Evolutionary conservation across 2,888 invertebrate genomes (phyloP).

Genomic region (Drosophila nigritarsus): DNA sequence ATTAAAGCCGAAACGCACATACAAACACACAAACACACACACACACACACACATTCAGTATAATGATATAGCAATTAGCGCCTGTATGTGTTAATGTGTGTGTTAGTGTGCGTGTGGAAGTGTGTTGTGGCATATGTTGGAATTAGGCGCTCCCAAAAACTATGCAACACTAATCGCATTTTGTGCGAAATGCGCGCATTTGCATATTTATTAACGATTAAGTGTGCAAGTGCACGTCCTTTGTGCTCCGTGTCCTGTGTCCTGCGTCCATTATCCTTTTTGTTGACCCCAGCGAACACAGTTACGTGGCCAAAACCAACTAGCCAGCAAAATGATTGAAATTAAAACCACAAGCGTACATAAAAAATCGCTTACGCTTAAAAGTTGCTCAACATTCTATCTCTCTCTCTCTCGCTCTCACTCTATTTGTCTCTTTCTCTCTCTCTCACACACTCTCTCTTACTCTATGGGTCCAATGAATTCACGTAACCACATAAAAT

Average conservation of each 20-base stretch:
- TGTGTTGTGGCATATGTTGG: constrained; percentile 35
- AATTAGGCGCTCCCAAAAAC: constrained; percentile 42
- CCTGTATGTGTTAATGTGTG: constrained; percentile 7
- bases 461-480: constrained; percentile 53
- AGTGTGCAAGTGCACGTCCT: constrained; percentile 27
- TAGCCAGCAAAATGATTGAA: constrained; percentile 74
- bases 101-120: constrained; percentile 2
- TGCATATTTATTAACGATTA: constrained; percentile 73
- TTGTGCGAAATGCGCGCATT: constrained; percentile 56
- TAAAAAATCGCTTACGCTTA: constrained; percentile 80
- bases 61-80: constrained; percentile 68
- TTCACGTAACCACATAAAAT: constrained; percentile 82
- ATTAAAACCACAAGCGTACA: constrained; percentile 80
- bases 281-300: constrained; percentile 4
- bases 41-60: constrained; percentile 19
- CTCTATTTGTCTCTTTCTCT: too few relatives aligned
- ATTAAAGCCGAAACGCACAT: constrained; percentile 54
- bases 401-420: neutral
- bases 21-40: constrained; percentile 1
- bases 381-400: constrained; percentile 51
- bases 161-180: constrained; percentile 68
- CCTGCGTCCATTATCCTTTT: constrained; percentile 19
- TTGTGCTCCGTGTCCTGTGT: constrained; percentile 7
- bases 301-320: constrained; percentile 39
- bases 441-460: neutral